Percentiles rank a stretch among this genome's conserved stretches.
Conservation (phyloP, 1,140 invertebrate genomes). For the Leptinotarsa undecemlineata region DNA sequence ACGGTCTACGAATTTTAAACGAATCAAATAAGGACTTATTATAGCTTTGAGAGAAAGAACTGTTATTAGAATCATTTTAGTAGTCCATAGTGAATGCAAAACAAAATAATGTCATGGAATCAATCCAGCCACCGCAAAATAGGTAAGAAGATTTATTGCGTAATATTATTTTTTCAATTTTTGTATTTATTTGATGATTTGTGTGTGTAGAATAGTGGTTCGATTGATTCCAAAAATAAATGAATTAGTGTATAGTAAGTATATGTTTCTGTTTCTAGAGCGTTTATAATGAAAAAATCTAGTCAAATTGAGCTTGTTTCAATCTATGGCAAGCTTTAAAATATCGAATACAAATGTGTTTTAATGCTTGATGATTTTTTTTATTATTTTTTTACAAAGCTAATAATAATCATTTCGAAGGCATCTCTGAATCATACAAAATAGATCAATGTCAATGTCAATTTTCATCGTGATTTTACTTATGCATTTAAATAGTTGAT, state of each 20-base stretch:
- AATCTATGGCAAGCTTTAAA: background rate
- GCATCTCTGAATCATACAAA: too few species aligned
- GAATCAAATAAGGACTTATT: background rate
- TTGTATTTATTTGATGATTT: slow-evolving; percentile 7
- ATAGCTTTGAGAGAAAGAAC: background rate
- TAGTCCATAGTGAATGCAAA: slow-evolving; percentile 1
- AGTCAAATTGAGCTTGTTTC: slow-evolving; percentile 2
- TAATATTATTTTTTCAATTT: background rate
- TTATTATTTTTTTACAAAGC: slow-evolving; percentile 1
- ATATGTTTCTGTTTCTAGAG: slow-evolving; percentile 8
- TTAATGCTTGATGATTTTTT: background rate
- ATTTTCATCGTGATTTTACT: too few species aligned
- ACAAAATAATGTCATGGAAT: background rate
- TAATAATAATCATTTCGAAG: background rate
- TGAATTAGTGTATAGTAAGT: slow-evolving; percentile 1
- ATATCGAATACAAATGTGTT: background rate
- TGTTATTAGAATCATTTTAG: background rate
- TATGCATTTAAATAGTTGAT: too few species aligned
- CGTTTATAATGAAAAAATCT: slow-evolving; percentile 6
- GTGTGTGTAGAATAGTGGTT: slow-evolving; percentile 3
- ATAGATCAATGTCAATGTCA: too few species aligned
- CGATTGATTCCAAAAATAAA: background rate
- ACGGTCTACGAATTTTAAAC: background rate
- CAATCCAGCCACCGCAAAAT: background rate
- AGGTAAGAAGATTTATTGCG: background rate